Evolutionary conservation across 2,888 invertebrate genomes (phyloP).

Genomic region (Cantharis lateralis): DNA sequence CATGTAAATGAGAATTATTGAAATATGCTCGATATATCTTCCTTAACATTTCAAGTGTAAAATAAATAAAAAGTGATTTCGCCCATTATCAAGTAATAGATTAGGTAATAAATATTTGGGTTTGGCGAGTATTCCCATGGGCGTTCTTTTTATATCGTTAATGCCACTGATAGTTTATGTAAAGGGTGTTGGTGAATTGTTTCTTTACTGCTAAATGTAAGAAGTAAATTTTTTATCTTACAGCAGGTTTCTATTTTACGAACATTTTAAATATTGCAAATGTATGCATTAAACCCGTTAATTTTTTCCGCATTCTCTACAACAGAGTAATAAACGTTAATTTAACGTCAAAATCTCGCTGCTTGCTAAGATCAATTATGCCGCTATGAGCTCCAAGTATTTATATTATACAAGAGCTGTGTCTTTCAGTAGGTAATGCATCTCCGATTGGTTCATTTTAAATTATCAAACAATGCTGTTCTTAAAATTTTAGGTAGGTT

Average conservation of each 20-base stretch:
- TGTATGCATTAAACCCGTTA: neutral
- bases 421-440: too few species aligned
- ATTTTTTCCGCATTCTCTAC: neutral
- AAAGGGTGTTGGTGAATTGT: neutral
- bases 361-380: too few species aligned
- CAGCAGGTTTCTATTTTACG: neutral
- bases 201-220: neutral
- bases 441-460: too few species aligned
- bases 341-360: too few species aligned
- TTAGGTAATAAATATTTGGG: neutral
- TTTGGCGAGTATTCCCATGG: neutral
- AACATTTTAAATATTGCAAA: neutral
- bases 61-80: neutral
- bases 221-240: neutral
- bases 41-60: neutral
- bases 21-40: neutral
- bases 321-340: too few species aligned
- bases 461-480: too few species aligned
- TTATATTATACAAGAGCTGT: too few species aligned
- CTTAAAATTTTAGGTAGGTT: too few species aligned
- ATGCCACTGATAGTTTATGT: neutral
- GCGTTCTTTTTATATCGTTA: neutral
- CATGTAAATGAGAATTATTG: neutral
- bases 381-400: too few species aligned
- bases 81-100: neutral